phyloP scores from a whole-genome alignment of 1,140 invertebrate species.

The Euborellia annulipes region DNA sequence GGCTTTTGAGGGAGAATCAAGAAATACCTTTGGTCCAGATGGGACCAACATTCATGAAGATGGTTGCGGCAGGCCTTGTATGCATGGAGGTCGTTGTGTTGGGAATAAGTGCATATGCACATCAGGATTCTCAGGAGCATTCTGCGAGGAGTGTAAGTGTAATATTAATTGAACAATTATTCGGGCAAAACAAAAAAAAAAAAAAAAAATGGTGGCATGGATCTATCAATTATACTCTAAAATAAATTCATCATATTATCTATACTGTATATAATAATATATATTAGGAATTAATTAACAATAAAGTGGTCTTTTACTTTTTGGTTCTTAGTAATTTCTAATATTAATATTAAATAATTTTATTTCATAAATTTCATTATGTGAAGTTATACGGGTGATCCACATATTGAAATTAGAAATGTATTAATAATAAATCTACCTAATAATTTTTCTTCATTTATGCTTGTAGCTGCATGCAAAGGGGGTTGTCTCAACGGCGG shows the following conservation, averaged over 20 bases:
- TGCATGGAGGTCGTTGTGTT: conserved; percentile 61
- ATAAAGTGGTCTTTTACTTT: background rate
- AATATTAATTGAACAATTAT: too few relatives aligned
- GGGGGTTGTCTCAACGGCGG: conserved; percentile 71
- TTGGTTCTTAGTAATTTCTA: background rate
- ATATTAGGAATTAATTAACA: background rate
- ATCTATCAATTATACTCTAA: too few relatives aligned
- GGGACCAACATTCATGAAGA: conserved; percentile 23
- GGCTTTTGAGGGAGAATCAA: conserved; percentile 7
- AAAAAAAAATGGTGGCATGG: too few relatives aligned
- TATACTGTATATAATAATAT: background rate
- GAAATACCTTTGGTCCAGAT: conserved; percentile 2
- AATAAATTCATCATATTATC: background rate
- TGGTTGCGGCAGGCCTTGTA: conserved; percentile 44
- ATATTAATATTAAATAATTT: background rate
- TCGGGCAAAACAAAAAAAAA: too few relatives aligned
- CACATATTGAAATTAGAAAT: background rate
- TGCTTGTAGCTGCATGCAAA: conserved; percentile 52
- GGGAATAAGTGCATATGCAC: conserved; percentile 51
- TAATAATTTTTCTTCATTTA: background rate
- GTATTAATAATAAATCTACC: background rate
- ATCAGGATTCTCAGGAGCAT: conserved; percentile 56
- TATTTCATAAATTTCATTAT: too few relatives aligned
- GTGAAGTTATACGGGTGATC: too few relatives aligned
- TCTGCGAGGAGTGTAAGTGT: conserved; percentile 61